Percentiles rank a stretch among this genome's conserved stretches.
These are phyloP conservation scores for Oscheius sp. DNA, from an alignment of 2,888 invertebrate genomes.

Conservation along the genomic window DNA sequence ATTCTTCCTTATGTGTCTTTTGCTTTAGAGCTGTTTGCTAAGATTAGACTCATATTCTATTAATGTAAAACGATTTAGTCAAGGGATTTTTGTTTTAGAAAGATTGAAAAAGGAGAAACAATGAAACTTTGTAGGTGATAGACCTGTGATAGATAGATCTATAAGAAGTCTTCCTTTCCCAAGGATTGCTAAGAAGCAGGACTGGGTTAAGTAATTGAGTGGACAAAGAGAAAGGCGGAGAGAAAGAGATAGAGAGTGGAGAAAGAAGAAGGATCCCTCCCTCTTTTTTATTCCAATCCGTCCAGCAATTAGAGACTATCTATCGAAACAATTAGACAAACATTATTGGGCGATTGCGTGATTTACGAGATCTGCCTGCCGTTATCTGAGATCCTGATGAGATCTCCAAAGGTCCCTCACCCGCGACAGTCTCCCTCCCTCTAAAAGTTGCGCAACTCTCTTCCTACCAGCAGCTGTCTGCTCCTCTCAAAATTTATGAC, in stretches of 20 bases:
- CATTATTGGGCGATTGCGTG: constrained; percentile 22
- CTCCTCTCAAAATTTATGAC: constrained; percentile 9
- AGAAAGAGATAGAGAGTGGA: not conserved
- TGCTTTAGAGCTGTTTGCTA: too few relatives aligned
- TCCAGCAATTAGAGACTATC: not conserved
- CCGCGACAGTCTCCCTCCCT: not conserved
- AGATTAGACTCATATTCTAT: too few relatives aligned
- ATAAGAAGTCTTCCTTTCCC: too few relatives aligned
- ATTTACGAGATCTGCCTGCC: constrained; percentile 21
- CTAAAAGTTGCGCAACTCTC: not conserved
- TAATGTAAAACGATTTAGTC: too few relatives aligned
- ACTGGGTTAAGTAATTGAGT: too few relatives aligned
- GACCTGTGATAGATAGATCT: too few relatives aligned
- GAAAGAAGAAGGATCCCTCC: not conserved
- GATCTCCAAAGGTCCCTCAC: too few relatives aligned
- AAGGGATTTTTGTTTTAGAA: too few relatives aligned
- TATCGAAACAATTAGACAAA: not conserved
- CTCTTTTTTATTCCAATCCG: not conserved
- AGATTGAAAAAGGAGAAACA: too few relatives aligned
- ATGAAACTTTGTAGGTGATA: too few relatives aligned
- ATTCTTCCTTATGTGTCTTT: too few relatives aligned
- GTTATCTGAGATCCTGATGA: constrained; percentile 13
- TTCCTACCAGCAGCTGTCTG: constrained; percentile 9
- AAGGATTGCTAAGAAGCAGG: too few relatives aligned
- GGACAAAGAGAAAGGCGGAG: not conserved